A percentile compares a stretch with the other conserved stretches of the same genome.
Conservation (phyloP, 2,113 vertebrate genomes). For the Bagarius yarrelli region DNA sequence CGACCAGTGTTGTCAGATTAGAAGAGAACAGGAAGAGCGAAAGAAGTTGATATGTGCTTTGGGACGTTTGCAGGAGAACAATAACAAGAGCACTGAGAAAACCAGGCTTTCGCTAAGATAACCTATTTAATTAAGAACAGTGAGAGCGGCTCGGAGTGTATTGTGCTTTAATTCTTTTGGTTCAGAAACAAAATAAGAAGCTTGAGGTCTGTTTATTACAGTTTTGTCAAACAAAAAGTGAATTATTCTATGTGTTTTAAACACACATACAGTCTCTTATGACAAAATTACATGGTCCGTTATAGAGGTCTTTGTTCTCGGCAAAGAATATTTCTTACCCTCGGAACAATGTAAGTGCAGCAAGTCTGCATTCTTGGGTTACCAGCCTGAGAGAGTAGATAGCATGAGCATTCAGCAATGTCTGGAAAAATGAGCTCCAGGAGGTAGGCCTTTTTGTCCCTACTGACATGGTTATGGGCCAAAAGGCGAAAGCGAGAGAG, state of each 20-base stretch:
- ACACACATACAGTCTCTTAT: slow-evolving; percentile 2
- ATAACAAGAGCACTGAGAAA: slow-evolving; percentile 40
- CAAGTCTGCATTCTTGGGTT: slow-evolving; percentile 60
- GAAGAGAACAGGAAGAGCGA: slow-evolving; percentile 43
- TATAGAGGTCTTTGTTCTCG: slow-evolving; percentile 47
- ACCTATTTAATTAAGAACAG: slow-evolving; percentile 44
- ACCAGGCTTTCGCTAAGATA: slow-evolving; percentile 25
- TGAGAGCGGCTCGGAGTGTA: slow-evolving; percentile 6
- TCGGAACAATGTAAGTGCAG: slow-evolving; percentile 61
- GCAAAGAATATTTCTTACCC: slow-evolving; percentile 43
- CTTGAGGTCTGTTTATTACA: neutral
- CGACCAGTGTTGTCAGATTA: slow-evolving; percentile 39
- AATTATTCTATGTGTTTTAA: neutral
- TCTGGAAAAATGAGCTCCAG: slow-evolving; percentile 56
- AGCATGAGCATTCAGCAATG: slow-evolving; percentile 62
- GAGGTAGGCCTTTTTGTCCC: slow-evolving; percentile 55
- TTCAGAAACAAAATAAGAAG: neutral
- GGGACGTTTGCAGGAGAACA: slow-evolving; percentile 36
- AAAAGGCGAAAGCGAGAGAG: slow-evolving; percentile 16
- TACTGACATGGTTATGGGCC: slow-evolving; percentile 51
- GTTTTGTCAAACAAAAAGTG: neutral
- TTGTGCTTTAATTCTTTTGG: neutral
- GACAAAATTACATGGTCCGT: slow-evolving; percentile 24
- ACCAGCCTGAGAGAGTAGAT: slow-evolving; percentile 61
- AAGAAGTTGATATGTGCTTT: slow-evolving; percentile 32